Evolutionary conservation across 2,797 vertebrate species (phyloP), one percentile per base, ranked within the genome.

Genomic region (Spheniscus humboldti): DNA sequence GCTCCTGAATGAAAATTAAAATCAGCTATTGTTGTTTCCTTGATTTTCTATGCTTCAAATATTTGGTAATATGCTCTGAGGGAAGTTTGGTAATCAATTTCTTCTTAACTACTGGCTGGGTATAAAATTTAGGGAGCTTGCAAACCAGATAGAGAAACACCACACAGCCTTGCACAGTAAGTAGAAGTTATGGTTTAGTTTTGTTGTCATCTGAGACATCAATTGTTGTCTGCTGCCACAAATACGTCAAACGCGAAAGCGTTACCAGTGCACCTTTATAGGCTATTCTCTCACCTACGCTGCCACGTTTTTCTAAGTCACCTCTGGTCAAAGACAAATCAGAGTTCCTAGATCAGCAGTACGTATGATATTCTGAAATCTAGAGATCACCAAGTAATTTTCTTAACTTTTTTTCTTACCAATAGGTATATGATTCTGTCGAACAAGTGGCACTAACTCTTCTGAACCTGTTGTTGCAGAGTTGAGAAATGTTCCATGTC

Each of bases 401-500:
- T 17, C 27, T 20, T 8, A 41, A 37, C 4, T 50, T 14, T 64
- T 71, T 75, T 74, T 53, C 97, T 98, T 97, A 99, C 99, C 99
- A 14, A 99, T 97, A 7, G 99, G 99, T 88, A 99, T 99, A 25
- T 69, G 98, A 69, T 98, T 98, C 67, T 97, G 98, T 66, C 96
- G 97, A 71, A 99, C 99, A 94, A 98, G 98, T 41, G 99, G 97
- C 62, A 99, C 98, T 28, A 99, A 97, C 84, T 98, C 97, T 69
- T 98, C 97, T 57, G 99, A 98, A 53, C 98, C 98, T 10, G 98
- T 97, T 43, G 98, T 93, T 68, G 98, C 95, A 16, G 99, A 98
- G 37, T 90, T 97, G 67, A 98, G 98, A 86, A 99, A 99, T 11
- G 99, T 99, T 25, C 99, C 99, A 3, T 99, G 99, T 30, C 99